phyloP scores from a whole-genome alignment of 2,888 invertebrate genomes.

The Himalopsyche kuldschensis region DNA sequence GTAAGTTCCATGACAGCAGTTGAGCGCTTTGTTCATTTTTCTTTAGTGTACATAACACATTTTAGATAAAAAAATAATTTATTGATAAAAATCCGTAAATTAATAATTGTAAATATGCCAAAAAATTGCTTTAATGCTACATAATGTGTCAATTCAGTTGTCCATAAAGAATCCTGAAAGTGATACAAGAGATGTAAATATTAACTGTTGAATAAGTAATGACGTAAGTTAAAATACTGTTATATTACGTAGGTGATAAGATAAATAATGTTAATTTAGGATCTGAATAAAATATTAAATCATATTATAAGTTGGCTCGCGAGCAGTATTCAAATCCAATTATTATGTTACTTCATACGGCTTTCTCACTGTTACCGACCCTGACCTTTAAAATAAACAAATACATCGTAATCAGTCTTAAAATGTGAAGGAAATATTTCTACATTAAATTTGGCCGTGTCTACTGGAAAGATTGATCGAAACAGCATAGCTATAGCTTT shows the following conservation, averaged over 20 bases:
- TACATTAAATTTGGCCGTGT: too few species aligned
- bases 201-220: neutral
- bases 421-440: too few species aligned
- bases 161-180: neutral
- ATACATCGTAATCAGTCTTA: neutral
- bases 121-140: neutral
- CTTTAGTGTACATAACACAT: neutral
- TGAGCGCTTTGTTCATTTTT: too few species aligned
- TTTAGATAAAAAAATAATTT: neutral
- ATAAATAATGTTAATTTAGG: neutral
- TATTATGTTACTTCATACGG: neutral
- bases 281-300: neutral
- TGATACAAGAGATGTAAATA: neutral
- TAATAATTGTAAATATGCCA: neutral
- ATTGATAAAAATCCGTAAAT: neutral
- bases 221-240: neutral
- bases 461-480: too few species aligned
- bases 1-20: too few species aligned
- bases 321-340: neutral
- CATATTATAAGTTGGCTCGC: neutral
- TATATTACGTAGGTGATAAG: neutral
- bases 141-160: neutral
- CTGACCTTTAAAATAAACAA: neutral
- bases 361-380: neutral
- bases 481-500: too few species aligned